Evolutionary conservation across 2,797 vertebrate species (phyloP).

Genomic region (Lerista edwardsae): DNA sequence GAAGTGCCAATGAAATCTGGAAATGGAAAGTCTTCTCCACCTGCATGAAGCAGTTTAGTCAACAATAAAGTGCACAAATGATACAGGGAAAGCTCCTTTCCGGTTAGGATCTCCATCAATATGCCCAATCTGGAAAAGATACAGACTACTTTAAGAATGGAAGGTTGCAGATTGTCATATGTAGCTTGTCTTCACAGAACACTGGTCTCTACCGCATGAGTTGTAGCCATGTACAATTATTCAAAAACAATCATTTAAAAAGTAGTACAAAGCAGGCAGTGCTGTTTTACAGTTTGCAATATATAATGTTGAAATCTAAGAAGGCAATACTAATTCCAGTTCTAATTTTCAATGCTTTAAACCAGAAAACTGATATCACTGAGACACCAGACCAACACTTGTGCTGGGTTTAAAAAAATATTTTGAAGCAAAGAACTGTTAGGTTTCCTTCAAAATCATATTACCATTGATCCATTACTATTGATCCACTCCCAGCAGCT

Average conservation of each 20-base stretch:
- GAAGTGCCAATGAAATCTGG: conserved; percentile 47
- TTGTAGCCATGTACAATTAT: not conserved
- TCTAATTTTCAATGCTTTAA: not conserved
- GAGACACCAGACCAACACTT: not conserved
- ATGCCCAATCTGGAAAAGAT: conserved; percentile 86
- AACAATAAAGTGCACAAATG: conserved; percentile 94
- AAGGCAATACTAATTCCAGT: not conserved
- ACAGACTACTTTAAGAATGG: not conserved
- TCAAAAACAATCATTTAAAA: not conserved
- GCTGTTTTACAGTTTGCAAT: not conserved
- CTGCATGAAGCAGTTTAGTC: conserved; percentile 81
- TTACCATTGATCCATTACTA: not conserved
- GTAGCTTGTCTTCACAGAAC: not conserved
- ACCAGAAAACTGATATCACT: not conserved
- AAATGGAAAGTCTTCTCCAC: conserved; percentile 57
- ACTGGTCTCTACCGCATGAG: not conserved
- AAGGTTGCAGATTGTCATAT: not conserved
- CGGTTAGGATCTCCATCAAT: conserved; percentile 88
- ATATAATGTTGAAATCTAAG: not conserved
- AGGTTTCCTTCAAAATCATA: not conserved
- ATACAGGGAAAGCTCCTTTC: conserved; percentile 90
- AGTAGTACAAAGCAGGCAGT: not conserved
- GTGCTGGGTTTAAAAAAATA: too few relatives aligned
- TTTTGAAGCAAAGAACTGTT: not conserved
- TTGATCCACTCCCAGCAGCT: not conserved